Base-by-base conservation (phyloP, 1,140 invertebrate genomes). In the Drosophila lacteicornis region DNA sequence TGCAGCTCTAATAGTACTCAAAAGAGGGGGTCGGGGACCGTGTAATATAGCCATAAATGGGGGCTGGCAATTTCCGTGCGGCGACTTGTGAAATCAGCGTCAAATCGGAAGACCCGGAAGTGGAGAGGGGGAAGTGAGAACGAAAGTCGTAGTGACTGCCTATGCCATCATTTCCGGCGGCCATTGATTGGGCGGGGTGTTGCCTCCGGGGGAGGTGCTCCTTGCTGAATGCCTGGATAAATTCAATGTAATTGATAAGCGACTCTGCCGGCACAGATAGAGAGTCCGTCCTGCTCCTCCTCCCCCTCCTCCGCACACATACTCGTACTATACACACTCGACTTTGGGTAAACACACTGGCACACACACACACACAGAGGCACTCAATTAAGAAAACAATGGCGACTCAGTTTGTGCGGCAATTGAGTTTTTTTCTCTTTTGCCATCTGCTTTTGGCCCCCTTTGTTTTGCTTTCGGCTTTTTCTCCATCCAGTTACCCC, bases 341-440 rank as follows among this genome's bases (percentile, higher is more conserved):
- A 38, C 46, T 50, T 56, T 71, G 43, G 45, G 55, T 50, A 79
- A 79, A 66, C 67, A 79, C 12, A 70, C 42, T 42, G 27, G 22
- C 42, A 56, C 50, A 40, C 40, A 59, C 59, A 42, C 19, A 19
- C 57, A 45, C n/a, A 36, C 36, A 30, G 42, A 70, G 63, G 67
- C 75, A 79, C 77, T 79, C 77, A 79, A 79, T 79, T 79, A 79
- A 79, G 77, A 79, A 79, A 79, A 79, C 75, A 79, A 79, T 79
- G 50, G 75, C 55, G 49, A 55, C 68, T 65, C 58, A 50, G 77
- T 73, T 79, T 79, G 59, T 79, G 77, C 59, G 77, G 66, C 77
- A 79, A 66, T 79, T 79, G 59, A 79, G 55, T 63, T 27, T 51
- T 36, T 53, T 36, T 19, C 4, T 59, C 27, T 27, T 74, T 57